Conservation (phyloP, 2,797 vertebrate species). For the Enteromius radiatus region DNA sequence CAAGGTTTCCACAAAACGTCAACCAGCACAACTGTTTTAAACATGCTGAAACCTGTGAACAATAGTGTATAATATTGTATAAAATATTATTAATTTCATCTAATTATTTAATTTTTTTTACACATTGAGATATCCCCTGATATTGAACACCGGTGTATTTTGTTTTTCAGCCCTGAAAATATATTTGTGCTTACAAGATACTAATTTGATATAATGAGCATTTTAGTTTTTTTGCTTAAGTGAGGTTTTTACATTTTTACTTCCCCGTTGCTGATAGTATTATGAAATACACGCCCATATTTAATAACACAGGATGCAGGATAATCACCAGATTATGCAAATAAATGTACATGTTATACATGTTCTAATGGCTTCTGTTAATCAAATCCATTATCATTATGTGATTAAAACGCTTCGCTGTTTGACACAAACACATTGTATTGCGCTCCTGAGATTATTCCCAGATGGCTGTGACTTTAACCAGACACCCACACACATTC, state of each 20-base stretch:
- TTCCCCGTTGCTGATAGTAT: not conserved
- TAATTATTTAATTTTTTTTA: not conserved
- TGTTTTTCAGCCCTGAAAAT: not conserved
- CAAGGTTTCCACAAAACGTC: not conserved
- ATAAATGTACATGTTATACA: conserved; percentile 41
- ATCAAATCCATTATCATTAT: conserved; percentile 44
- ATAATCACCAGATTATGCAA: conserved; percentile 50
- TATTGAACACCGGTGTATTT: not conserved
- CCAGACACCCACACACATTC: conserved; percentile 47
- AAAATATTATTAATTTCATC: not conserved
- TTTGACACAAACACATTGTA: conserved; percentile 20
- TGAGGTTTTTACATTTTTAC: conserved; percentile 3
- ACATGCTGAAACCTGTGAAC: not conserved
- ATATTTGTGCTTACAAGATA: not conserved
- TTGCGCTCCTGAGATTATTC: conserved; percentile 52
- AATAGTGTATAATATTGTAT: not conserved
- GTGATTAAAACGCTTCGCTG: conserved; percentile 43
- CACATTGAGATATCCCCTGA: not conserved
- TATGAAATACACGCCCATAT: conserved; percentile 12
- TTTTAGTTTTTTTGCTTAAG: conserved; percentile 7
- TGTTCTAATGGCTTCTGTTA: conserved; percentile 44
- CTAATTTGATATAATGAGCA: conserved; percentile 11
- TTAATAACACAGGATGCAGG: conserved; percentile 16
- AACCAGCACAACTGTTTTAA: not conserved
- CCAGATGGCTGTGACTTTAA: conserved; percentile 57